Conservation (phyloP, 2,888 invertebrate species). For the Cryptocephalus moraei region DNA sequence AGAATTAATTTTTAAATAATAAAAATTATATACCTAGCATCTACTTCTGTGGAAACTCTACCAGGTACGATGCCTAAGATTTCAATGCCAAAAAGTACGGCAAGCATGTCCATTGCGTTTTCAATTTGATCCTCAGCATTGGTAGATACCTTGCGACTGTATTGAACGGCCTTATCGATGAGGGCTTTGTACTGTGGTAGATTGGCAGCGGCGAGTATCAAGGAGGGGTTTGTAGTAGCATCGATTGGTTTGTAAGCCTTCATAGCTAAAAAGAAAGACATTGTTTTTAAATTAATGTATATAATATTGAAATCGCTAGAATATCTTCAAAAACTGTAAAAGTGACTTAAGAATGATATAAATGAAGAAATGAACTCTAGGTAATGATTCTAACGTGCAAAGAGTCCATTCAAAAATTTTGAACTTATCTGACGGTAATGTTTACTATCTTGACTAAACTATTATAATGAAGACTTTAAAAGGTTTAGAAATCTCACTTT, state of each 20-base stretch:
- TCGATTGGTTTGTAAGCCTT: constrained; percentile 95
- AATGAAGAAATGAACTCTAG: too few relatives aligned
- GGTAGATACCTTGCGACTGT: constrained; percentile 65
- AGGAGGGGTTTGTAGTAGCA: constrained; percentile 97
- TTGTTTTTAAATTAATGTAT: too few relatives aligned
- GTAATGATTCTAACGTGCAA: too few relatives aligned
- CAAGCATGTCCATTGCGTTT: constrained; percentile 86
- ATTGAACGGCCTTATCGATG: constrained; percentile 81
- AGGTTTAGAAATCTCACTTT: too few relatives aligned
- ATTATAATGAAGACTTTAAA: too few relatives aligned
- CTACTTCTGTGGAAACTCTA: constrained; percentile 92
- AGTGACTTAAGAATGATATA: too few relatives aligned
- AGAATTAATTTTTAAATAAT: too few relatives aligned
- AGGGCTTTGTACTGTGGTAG: constrained; percentile 89
- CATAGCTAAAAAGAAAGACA: constrained; percentile 67
- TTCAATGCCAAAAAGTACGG: constrained; percentile 92
- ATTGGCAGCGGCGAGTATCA: constrained; percentile 88
- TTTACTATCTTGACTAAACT: too few relatives aligned
- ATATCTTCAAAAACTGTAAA: too few relatives aligned
- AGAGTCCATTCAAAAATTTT: too few relatives aligned
- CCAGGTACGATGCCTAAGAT: constrained; percentile 97
- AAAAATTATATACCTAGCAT: constrained; percentile 45
- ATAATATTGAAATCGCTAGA: too few relatives aligned
- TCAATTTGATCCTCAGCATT: constrained; percentile 63
- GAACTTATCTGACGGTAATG: too few relatives aligned